Base-by-base conservation (phyloP, 2,888 invertebrate species). In the Hipparchia semele region DNA sequence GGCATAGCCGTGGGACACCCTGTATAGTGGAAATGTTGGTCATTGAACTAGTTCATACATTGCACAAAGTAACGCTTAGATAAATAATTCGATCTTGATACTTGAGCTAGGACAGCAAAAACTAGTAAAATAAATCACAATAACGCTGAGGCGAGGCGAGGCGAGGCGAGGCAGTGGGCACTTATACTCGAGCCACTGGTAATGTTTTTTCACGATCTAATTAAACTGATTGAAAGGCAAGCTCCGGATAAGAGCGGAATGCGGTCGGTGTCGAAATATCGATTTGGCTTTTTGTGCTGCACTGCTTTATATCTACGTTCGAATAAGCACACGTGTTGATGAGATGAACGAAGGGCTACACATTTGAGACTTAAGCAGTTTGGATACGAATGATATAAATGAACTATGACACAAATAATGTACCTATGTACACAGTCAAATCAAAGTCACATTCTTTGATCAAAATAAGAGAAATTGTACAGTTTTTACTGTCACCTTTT, bases 211-310 rank as follows among this genome's bases (percentile, higher is more conserved):
- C 86, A 87, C 85, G 83, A 85, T 87, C 83, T 87, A 87, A 88
- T 89, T 87, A 89, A 88, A 88, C 84, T 83, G 86, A 88, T 88
- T 83, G 86, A 87, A 87, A 87, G 83, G 83, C 86, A 80, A 80
- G 83, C 81, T 80, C 79, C 82, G 84, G 83, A 86, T 86, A 87
- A 84, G 82, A 81, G 76, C 71, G 87, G 89, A 90, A 90, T 90
- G 89, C 87, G 88, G 87, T 77, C 85, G 83, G 82, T 85, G 85
- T 87, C 85, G 85, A 87, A 87, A 87, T 86, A 86, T 86, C 86
- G 86, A 89, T 86, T 86, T 84, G 84, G 85, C 86, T 88, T 89
- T 87, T 88, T 84, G 81, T 84, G 77, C 81, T 80, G 72, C 78
- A 73, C 76, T 75, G 74, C 71, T 74, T 69, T 77, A 71, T 75